These are phyloP conservation scores for Coleophora flavipennella DNA, from an alignment of 2,888 invertebrate genomes.

Conservation along the genomic window DNA sequence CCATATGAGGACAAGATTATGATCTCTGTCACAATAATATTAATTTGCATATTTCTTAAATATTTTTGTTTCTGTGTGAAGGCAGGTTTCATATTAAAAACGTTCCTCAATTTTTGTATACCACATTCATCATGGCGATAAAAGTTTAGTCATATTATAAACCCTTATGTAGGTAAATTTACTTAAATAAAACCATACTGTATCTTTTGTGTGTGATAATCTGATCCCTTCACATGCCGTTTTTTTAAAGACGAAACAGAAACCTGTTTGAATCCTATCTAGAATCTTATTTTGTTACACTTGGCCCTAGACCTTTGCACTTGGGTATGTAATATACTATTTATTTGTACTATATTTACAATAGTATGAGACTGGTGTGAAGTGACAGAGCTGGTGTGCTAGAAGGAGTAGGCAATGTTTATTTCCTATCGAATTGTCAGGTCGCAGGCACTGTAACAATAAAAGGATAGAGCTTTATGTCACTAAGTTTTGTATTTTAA, in stretches of 20 bases:
- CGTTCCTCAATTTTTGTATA: too few relatives aligned
- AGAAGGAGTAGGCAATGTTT: constrained; percentile 61
- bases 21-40: too few relatives aligned
- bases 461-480: constrained; percentile 73
- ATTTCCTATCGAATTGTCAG: constrained; percentile 73
- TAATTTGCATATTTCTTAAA: too few relatives aligned
- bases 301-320: constrained; percentile 58
- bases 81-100: too few relatives aligned
- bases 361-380: constrained; percentile 34
- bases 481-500: constrained; percentile 74
- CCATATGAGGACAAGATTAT: too few relatives aligned
- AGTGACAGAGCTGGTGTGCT: constrained; percentile 38
- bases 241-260: too few relatives aligned
- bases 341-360: constrained; percentile 56
- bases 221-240: too few relatives aligned
- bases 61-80: not conserved
- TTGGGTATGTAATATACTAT: constrained; percentile 55
- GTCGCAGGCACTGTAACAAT: constrained; percentile 73
- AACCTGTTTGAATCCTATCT: constrained; percentile 13
- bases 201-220: too few relatives aligned
- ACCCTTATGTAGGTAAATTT: not conserved
- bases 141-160: too few relatives aligned
- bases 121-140: too few relatives aligned
- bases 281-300: constrained; percentile 43
- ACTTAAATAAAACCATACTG: not conserved